phyloP scores from a whole-genome alignment of 2,113 vertebrate genomes.

The Solea solea region DNA sequence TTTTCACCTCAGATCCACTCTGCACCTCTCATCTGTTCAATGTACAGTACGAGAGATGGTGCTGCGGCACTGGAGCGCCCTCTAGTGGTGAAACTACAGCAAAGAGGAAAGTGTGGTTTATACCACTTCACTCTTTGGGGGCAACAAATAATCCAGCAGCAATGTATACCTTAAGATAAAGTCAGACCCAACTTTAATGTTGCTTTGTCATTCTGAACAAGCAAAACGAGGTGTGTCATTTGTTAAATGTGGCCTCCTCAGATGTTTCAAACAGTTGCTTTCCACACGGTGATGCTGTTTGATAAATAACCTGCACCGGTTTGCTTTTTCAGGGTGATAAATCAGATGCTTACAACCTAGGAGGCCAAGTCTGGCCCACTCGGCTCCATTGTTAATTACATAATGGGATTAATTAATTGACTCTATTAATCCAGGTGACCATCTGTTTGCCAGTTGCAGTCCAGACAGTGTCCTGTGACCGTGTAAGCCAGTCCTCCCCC shows the following conservation, averaged over 20 bases:
- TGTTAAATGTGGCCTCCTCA: neutral
- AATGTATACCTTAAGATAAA: neutral
- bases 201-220: neutral
- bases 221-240: no score
- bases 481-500: slow-evolving; percentile 45
- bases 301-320: slow-evolving; percentile 26
- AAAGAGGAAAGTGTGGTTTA: neutral
- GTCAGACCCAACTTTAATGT: neutral
- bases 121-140: neutral
- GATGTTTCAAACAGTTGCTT: neutral
- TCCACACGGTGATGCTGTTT: slow-evolving; percentile 26
- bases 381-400: slow-evolving; percentile 72
- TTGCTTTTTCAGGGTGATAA: slow-evolving; percentile 46
- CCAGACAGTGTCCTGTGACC: slow-evolving; percentile 56
- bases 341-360: slow-evolving; percentile 64
- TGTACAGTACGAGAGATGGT: neutral
- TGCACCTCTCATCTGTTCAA: slow-evolving; percentile 6
- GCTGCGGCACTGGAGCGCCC: slow-evolving; percentile 30
- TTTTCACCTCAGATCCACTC: slow-evolving; percentile 53
- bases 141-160: neutral
- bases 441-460: slow-evolving; percentile 67
- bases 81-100: slow-evolving; percentile 53
- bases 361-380: slow-evolving; percentile 31
- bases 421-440: slow-evolving; percentile 79
- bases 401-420: slow-evolving; percentile 77